Conservation (phyloP, 92 coral and sea anemone species). For the Porites cylindrica region DNA sequence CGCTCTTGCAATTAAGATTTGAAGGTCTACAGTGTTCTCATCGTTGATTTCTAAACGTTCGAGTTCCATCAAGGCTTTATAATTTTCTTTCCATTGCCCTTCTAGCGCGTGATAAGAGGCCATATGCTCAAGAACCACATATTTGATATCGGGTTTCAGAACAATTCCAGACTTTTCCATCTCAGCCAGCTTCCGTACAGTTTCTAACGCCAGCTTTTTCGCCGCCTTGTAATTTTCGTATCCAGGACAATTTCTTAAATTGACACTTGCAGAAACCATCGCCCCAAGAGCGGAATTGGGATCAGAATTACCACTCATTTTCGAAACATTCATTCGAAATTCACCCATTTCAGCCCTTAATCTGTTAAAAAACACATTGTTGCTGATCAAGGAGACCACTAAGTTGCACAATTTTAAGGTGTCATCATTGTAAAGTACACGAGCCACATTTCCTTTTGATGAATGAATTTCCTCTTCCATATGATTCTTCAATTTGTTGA, state of each 20-base stretch:
- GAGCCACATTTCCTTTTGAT: too few species aligned
- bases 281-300: background rate
- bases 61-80: background rate
- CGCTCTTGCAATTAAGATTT: constrained; percentile 2
- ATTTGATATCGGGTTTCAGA: background rate
- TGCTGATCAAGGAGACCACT: too few species aligned
- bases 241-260: background rate
- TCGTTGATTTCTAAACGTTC: background rate
- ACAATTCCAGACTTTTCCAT: background rate
- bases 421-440: background rate
- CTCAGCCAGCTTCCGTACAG: background rate
- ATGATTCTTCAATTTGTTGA: background rate
- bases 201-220: background rate
- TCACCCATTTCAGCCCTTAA: too few species aligned
- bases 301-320: background rate
- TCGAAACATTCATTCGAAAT: background rate
- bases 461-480: background rate
- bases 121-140: background rate
- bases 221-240: background rate
- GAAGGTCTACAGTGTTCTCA: background rate
- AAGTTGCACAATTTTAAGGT: too few species aligned
- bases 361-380: too few species aligned
- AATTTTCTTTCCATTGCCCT: constrained; percentile 11
- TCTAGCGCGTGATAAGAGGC: constrained; percentile 16
- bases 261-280: too few species aligned